Evolutionary conservation across 2,888 invertebrate genomes (phyloP).

Genomic region (Platerodrilus igneus): DNA sequence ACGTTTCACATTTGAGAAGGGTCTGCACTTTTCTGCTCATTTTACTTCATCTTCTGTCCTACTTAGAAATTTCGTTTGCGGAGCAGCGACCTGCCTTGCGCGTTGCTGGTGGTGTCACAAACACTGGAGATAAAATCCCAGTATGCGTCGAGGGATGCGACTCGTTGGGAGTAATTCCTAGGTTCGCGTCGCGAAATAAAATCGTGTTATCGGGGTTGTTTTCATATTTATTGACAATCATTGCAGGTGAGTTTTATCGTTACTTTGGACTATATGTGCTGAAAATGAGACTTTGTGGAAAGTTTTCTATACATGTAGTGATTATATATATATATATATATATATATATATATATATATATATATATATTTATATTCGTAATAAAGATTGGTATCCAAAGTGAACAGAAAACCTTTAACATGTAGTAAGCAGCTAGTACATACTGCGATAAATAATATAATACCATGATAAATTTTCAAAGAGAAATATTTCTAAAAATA

Average conservation of each 20-base stretch:
- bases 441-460: too few relatives aligned
- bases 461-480: too few relatives aligned
- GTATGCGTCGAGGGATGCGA: slow-evolving; percentile 44
- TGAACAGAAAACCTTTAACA: too few relatives aligned
- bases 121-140: slow-evolving; percentile 26
- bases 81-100: slow-evolving; percentile 22
- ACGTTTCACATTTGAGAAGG: slow-evolving; percentile 14
- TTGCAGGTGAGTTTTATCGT: slow-evolving; percentile 20
- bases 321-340: too few relatives aligned
- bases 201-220: slow-evolving; percentile 18
- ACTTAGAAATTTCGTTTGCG: slow-evolving; percentile 19
- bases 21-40: slow-evolving; percentile 16
- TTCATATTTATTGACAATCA: slow-evolving; percentile 13
- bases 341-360: too few relatives aligned
- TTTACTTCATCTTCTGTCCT: slow-evolving; percentile 16
- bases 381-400: too few relatives aligned
- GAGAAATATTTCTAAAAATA: too few relatives aligned
- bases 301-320: too few relatives aligned
- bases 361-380: too few relatives aligned
- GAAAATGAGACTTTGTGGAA: too few relatives aligned
- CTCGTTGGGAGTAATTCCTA: slow-evolving; percentile 30
- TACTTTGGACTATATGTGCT: too few relatives aligned
- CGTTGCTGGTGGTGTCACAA: slow-evolving; percentile 20
- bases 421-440: too few relatives aligned
- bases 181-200: slow-evolving; percentile 24